Conservation (phyloP, 1,140 invertebrate species). For the Pemphigus obesinymphae region DNA sequence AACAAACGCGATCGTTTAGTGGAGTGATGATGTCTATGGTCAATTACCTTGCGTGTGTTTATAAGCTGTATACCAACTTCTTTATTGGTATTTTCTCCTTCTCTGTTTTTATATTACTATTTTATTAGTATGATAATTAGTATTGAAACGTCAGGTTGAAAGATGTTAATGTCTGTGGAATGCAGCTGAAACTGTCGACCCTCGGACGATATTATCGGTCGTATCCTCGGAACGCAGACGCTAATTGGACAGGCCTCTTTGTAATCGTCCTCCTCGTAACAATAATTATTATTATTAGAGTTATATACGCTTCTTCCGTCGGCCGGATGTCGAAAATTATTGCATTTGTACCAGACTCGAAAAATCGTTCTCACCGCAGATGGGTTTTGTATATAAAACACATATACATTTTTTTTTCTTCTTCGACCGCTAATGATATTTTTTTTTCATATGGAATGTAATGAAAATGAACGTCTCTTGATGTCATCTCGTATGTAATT, state of each 20-base stretch:
- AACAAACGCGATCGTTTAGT: background rate
- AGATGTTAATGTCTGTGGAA: constrained; percentile 35
- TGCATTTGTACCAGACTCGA: constrained; percentile 22
- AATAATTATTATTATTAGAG: constrained; percentile 38
- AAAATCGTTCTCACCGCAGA: constrained; percentile 38
- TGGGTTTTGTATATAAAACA: constrained; percentile 14
- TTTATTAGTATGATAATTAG: constrained; percentile 35
- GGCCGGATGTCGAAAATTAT: constrained; percentile 41
- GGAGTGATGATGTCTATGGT: background rate
- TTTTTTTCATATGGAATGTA: constrained; percentile 1
- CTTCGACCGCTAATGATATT: constrained; percentile 33
- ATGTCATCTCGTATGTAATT: constrained; percentile 37
- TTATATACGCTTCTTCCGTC: constrained; percentile 30
- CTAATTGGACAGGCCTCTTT: constrained; percentile 36
- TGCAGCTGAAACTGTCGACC: constrained; percentile 39
- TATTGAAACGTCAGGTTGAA: constrained; percentile 32
- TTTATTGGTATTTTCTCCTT: constrained; percentile 6
- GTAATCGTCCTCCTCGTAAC: constrained; percentile 32
- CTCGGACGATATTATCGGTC: constrained; percentile 34
- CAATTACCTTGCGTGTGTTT: too few species aligned
- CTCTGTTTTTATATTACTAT: background rate
- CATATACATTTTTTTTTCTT: background rate
- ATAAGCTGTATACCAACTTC: background rate
- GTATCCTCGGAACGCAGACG: constrained; percentile 21
- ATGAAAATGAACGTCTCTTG: constrained; percentile 1